phyloP scores from a whole-genome alignment of 2,888 invertebrate species.

The Muschampia plurimacula region DNA sequence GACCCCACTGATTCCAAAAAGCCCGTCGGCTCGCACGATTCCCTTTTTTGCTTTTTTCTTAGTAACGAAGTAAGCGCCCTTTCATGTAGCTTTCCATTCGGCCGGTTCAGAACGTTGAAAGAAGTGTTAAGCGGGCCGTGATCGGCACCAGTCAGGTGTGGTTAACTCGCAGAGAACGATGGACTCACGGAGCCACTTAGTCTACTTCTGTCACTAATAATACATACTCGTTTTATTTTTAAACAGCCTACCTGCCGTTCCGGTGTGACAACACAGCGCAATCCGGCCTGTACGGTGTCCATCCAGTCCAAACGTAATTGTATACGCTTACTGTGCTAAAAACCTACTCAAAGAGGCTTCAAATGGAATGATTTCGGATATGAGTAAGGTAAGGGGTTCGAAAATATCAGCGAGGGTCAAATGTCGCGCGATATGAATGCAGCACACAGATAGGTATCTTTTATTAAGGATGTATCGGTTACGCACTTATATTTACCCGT shows the following conservation, averaged over 20 bases:
- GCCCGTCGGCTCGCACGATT: conserved; percentile 44
- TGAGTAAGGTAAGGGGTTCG: conserved; percentile 43
- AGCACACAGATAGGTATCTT: conserved; percentile 47
- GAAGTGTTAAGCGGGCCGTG: conserved; percentile 78
- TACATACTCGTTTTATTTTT: conserved; percentile 67
- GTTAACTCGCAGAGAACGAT: conserved; percentile 65
- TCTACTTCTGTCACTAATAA: conserved; percentile 75
- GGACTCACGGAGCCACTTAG: conserved; percentile 68
- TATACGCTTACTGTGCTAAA: neutral
- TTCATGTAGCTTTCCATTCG: conserved; percentile 81
- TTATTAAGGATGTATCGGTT: conserved; percentile 59
- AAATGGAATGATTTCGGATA: conserved; percentile 38
- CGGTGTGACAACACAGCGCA: conserved; percentile 31
- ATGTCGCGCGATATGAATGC: conserved; percentile 47
- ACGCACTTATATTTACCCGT: conserved; percentile 82
- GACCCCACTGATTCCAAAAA: conserved; percentile 45
- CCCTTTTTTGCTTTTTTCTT: conserved; percentile 61
- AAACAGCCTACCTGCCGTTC: conserved; percentile 59
- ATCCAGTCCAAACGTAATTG: neutral
- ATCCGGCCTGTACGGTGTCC: conserved; percentile 45
- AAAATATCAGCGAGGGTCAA: conserved; percentile 47
- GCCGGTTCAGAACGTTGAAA: conserved; percentile 75
- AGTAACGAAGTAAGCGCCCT: conserved; percentile 70
- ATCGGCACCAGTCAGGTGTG: conserved; percentile 76
- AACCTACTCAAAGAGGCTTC: neutral